Percentiles rank a stretch among this genome's conserved stretches.
These are phyloP conservation scores for Campylomormyrus numenius DNA, from an alignment of 2,113 vertebrate species.

Conservation along the genomic window DNA sequence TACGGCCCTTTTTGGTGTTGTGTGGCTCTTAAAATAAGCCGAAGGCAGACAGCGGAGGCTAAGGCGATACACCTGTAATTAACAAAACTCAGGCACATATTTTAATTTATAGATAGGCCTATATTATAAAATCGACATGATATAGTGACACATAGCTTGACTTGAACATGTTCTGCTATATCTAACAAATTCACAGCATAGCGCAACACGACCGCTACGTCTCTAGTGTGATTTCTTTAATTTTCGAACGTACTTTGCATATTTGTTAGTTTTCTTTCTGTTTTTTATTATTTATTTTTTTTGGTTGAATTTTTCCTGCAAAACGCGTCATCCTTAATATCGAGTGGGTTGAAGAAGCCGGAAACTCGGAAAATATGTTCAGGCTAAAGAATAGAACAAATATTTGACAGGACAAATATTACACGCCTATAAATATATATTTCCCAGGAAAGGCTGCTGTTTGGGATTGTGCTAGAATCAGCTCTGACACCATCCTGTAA, in stretches of 20 bases:
- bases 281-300: background rate
- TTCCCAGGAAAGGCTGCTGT: background rate
- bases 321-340: background rate
- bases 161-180: background rate
- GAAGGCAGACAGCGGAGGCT: background rate
- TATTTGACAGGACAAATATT: slow-evolving; percentile 12
- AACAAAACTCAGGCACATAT: background rate
- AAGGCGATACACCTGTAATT: background rate
- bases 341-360: background rate
- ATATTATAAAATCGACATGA: background rate
- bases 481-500: background rate
- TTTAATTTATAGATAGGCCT: background rate
- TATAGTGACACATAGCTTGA: background rate
- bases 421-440: slow-evolving; percentile 12
- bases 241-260: background rate
- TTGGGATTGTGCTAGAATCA: background rate
- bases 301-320: background rate
- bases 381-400: background rate
- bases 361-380: background rate
- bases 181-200: background rate
- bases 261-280: background rate
- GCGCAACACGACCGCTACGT: background rate
- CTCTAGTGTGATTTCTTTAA: background rate
- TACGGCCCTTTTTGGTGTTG: background rate
- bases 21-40: background rate